Evolutionary conservation across 2,797 vertebrate species (phyloP).

Genomic region (Lycodopsis pacificus): DNA sequence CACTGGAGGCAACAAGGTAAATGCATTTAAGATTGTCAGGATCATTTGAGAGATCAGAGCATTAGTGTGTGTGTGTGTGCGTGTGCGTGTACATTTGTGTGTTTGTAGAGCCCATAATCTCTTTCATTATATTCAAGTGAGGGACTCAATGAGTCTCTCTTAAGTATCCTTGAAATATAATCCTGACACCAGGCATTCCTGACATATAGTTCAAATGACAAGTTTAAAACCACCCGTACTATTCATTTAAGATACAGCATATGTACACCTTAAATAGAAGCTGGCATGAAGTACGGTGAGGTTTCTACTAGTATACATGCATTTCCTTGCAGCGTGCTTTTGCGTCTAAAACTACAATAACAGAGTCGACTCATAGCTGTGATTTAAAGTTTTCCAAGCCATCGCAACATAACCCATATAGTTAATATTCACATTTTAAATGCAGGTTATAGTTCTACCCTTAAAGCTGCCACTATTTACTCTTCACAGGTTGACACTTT

Average conservation of each 20-base stretch:
- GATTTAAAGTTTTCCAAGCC: background rate
- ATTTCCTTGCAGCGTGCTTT: background rate
- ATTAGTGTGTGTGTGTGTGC: constrained; percentile 11
- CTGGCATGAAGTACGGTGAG: background rate
- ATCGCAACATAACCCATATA: background rate
- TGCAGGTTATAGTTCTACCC: background rate
- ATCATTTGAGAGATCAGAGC: constrained; percentile 52
- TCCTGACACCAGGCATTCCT: constrained; percentile 28
- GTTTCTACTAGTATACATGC: constrained; percentile 12
- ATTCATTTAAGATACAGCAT: background rate
- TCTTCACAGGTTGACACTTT: background rate
- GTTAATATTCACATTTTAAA: background rate
- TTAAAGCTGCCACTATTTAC: background rate
- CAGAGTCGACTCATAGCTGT: background rate
- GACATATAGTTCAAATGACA: constrained; percentile 26
- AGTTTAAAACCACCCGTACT: constrained; percentile 15
- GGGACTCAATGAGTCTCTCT: constrained; percentile 41
- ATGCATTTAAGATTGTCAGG: constrained; percentile 49
- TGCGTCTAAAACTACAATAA: background rate
- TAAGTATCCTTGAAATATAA: constrained; percentile 25
- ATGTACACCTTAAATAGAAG: constrained; percentile 9
- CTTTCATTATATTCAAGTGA: constrained; percentile 50
- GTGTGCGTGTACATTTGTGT: constrained; percentile 34
- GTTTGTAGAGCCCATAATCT: constrained; percentile 46
- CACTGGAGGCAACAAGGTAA: constrained; percentile 50